A percentile compares a stretch with the other conserved stretches of the same genome.
phyloP scores from a whole-genome alignment of 2,113 vertebrate genomes.

The Hydrolagus affinis region DNA sequence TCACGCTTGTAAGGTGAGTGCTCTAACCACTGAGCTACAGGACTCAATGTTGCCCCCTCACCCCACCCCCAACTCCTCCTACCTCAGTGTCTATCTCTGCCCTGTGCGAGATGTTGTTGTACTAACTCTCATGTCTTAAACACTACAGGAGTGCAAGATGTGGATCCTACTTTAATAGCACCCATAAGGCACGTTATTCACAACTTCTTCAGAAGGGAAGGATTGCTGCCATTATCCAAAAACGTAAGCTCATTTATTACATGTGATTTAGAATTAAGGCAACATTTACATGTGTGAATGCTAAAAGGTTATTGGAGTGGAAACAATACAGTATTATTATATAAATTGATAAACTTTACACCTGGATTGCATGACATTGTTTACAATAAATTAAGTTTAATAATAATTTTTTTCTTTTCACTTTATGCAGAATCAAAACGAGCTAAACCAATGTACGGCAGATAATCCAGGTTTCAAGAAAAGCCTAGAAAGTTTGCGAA shows the following conservation, averaged over 20 bases:
- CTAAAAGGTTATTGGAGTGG: background rate
- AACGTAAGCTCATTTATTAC: slow-evolving; percentile 15
- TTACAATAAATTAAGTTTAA: background rate
- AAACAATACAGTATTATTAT: background rate
- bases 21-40: background rate
- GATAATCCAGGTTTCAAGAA: background rate
- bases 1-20: no score
- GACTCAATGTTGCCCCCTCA: background rate
- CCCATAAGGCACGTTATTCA: background rate
- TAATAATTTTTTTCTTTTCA: background rate
- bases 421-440: background rate
- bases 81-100: background rate
- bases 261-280: background rate
- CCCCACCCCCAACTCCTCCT: no score
- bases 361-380: background rate
- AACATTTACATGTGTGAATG: background rate
- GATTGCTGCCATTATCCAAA: background rate
- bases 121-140: slow-evolving; percentile 5
- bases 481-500: background rate
- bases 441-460: background rate
- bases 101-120: background rate
- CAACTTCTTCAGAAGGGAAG: background rate
- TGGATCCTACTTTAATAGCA: slow-evolving; percentile 13
- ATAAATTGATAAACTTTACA: background rate
- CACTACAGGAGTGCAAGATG: background rate